phyloP scores from a whole-genome alignment of 2,113 vertebrate genomes.

The Columbina picui region DNA sequence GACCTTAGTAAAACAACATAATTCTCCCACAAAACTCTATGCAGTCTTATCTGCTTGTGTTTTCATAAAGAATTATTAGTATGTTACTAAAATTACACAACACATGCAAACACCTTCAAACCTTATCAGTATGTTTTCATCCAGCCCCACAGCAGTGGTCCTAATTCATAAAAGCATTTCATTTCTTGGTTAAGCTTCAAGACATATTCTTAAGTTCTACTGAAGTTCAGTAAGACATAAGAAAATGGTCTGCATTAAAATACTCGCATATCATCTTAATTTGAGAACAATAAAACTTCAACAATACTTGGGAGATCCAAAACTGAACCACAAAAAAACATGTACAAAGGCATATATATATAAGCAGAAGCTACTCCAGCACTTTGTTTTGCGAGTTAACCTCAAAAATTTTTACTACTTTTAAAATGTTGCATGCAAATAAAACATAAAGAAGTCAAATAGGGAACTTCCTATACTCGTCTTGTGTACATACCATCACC shows the following conservation, averaged over 20 bases:
- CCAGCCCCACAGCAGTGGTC: not conserved
- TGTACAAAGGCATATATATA: not conserved
- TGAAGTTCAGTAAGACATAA: not conserved
- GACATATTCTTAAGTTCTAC: not conserved
- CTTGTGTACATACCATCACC: slow-evolving; percentile 79
- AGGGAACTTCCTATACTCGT: not conserved
- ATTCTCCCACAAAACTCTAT: not conserved
- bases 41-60: not conserved
- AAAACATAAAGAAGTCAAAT: not conserved
- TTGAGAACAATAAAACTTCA: not conserved
- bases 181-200: not conserved
- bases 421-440: not conserved
- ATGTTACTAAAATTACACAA: not conserved
- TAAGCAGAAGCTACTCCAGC: not conserved
- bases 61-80: not conserved
- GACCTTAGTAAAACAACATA: not conserved
- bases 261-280: not conserved
- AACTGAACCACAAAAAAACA: not conserved
- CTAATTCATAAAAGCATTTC: not conserved
- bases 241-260: not conserved
- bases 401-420: not conserved
- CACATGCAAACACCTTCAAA: not conserved
- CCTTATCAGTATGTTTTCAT: not conserved
- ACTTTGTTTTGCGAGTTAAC: not conserved
- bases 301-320: not conserved